Evolutionary conservation across 2,888 invertebrate genomes (phyloP), one percentile per base, ranked within the genome.

Genomic region (Latheticus oryzae): DNA sequence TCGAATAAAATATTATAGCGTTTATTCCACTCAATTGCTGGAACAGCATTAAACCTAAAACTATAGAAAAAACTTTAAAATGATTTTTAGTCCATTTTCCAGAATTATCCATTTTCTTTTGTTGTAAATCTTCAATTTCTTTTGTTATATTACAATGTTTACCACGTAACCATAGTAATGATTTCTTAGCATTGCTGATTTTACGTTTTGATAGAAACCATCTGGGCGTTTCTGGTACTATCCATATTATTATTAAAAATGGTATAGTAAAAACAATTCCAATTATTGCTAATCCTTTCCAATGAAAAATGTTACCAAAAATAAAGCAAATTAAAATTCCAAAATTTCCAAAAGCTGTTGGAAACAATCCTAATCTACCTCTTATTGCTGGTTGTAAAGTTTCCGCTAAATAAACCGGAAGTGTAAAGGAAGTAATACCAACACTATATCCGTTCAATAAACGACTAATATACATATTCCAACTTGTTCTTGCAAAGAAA

Each of bases 1-100:
- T 89, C 2, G 95, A 92, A 74, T 96, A 97, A 78, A 97, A 97
- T 73, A 97, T 94, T 26, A 97, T 90, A 5, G 95, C 96, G 77
- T 97, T 97, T 64, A 97, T 96, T 30, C 97, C 97, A 72, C 91
- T 92, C 68, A 95, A 80, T 77, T 97, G 97, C 81, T 97, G 97
- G 81, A 97, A 95, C 68, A 95, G 86, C 96, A 97, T 97, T 47
- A 97, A 82, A 0, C 92, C 91, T 17, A 96, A 78, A 0, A 92
- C 88, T 62, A 96, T 91, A 1, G 87, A 76, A 24, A 97, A 78
- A 0, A 96, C 93, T 66, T 88, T 89, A 40, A 89, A 74, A 72
- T 95, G 88, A 65, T 84, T 85, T 56, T 75, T 80, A 28, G 81
- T 81, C 67, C 90, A 84, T 7, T 84, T 85, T 54, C 85, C 84